Evolutionary conservation across 2,113 vertebrate species (phyloP).

Genomic region (Platycercus adscitus): DNA sequence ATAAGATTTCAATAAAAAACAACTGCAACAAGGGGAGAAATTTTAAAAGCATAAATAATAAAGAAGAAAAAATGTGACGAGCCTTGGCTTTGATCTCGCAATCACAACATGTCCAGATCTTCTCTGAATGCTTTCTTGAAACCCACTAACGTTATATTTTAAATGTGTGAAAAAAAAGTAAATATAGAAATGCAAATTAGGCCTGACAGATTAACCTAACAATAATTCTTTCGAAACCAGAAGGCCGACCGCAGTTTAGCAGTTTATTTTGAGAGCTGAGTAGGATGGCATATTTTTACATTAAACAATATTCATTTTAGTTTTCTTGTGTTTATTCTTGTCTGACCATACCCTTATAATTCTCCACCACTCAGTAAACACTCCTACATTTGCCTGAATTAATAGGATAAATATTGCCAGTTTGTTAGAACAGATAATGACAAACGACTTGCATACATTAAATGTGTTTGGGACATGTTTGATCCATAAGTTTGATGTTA

Average conservation of each 20-base stretch:
- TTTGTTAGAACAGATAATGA: constrained; percentile 31
- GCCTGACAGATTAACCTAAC: constrained; percentile 16
- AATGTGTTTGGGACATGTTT: constrained; percentile 10
- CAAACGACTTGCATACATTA: constrained; percentile 13
- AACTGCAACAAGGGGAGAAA: neutral
- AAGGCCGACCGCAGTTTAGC: neutral
- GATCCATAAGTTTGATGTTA: constrained; percentile 36
- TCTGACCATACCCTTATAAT: constrained; percentile 42
- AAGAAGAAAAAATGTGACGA: neutral
- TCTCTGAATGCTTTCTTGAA: neutral
- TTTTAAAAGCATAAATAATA: neutral
- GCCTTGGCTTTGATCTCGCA: neutral
- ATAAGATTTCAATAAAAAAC: neutral
- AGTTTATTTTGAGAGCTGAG: constrained; percentile 40
- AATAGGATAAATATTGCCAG: neutral
- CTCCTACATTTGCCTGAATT: neutral
- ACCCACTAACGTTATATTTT: neutral
- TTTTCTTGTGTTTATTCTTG: constrained; percentile 73
- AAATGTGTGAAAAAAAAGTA: neutral
- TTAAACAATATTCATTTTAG: constrained; percentile 64
- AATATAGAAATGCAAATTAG: constrained; percentile 40
- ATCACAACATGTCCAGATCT: neutral
- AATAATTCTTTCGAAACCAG: neutral
- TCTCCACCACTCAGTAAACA: neutral
- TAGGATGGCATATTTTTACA: constrained; percentile 39